phyloP scores from a whole-genome alignment of 1,140 invertebrate genomes.

The Drosophila tsacasi region DNA sequence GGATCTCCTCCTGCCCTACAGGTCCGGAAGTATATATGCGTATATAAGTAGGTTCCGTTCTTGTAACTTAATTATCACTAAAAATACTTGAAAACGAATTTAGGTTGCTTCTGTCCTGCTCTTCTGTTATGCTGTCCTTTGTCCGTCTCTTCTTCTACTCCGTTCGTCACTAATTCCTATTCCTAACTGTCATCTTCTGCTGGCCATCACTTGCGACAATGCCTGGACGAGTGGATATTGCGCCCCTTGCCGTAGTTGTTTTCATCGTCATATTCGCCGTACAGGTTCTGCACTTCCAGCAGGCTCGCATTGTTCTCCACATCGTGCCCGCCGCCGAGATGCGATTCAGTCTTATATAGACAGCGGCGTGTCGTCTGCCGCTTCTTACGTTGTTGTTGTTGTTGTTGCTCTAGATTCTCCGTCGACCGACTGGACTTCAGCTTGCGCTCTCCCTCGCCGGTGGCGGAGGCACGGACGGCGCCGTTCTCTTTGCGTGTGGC shows the following conservation, averaged over 20 bases:
- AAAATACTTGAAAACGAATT: constrained; percentile 73
- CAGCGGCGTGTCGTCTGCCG: constrained; percentile 73
- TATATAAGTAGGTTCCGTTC: constrained; percentile 27
- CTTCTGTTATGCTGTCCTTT: not conserved
- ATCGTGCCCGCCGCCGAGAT: constrained; percentile 55
- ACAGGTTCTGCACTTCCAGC: constrained; percentile 67
- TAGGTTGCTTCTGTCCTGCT: constrained; percentile 21
- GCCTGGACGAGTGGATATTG: constrained; percentile 65
- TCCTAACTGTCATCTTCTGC: constrained; percentile 15
- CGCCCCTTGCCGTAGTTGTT: constrained; percentile 74
- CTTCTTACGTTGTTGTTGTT: constrained; percentile 37
- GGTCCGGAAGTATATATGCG: constrained; percentile 4
- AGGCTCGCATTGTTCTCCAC: constrained; percentile 77
- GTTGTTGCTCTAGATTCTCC: constrained; percentile 5
- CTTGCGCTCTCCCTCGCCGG: constrained; percentile 70
- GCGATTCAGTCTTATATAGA: constrained; percentile 80
- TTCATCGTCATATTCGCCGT: constrained; percentile 73
- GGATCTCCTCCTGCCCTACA: not conserved
- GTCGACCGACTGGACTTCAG: constrained; percentile 43
- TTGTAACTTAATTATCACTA: constrained; percentile 47
- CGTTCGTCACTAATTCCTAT: constrained; percentile 26
- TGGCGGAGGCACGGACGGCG: constrained; percentile 59
- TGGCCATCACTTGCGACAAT: constrained; percentile 75
- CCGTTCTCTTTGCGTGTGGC: constrained; percentile 64
- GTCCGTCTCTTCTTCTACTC: not conserved